Conservation (phyloP, 2,888 invertebrate species). For the Drosophila flavopinicola region DNA sequence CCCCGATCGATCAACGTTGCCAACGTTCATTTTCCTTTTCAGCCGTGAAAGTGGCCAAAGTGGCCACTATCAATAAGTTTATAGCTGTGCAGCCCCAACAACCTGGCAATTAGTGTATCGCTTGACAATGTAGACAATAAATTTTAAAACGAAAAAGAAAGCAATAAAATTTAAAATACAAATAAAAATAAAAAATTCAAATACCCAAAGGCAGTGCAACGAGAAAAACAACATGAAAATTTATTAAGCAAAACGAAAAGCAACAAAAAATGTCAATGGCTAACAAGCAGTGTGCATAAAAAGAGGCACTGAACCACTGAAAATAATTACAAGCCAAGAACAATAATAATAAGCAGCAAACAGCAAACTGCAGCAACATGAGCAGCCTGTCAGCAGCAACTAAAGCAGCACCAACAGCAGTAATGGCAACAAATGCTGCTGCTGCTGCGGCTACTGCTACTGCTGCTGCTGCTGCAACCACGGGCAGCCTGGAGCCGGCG, state of each 20-base stretch:
- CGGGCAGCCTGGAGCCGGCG: slow-evolving; percentile 83
- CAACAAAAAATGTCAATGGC: slow-evolving; percentile 37
- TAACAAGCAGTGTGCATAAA: slow-evolving; percentile 45
- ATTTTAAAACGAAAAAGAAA: slow-evolving; percentile 36
- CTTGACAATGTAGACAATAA: slow-evolving; percentile 52
- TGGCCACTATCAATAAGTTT: slow-evolving; percentile 35
- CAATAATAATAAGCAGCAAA: slow-evolving; percentile 64
- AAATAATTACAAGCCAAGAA: slow-evolving; percentile 70
- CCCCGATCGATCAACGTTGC: slow-evolving; percentile 46
- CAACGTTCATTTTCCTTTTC: slow-evolving; percentile 47
- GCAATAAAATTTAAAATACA: slow-evolving; percentile 33
- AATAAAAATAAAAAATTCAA: slow-evolving; percentile 21
- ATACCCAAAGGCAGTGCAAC: slow-evolving; percentile 22
- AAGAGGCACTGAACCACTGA: slow-evolving; percentile 42
- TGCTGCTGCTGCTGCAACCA: slow-evolving; percentile 69
- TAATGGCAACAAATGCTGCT: slow-evolving; percentile 36
- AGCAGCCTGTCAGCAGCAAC: slow-evolving; percentile 69
- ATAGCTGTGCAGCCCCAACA: slow-evolving; percentile 6
- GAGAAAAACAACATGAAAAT: slow-evolving; percentile 28
- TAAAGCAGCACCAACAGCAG: slow-evolving; percentile 41
- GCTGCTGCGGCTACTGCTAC: slow-evolving; percentile 78
- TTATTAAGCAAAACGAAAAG: slow-evolving; percentile 38
- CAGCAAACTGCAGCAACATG: slow-evolving; percentile 54
- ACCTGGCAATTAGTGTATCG: slow-evolving; percentile 35
- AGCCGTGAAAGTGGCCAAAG: slow-evolving; percentile 47